These are phyloP conservation scores for Protobothrops flavoviridis DNA, from an alignment of 2,113 vertebrate genomes.

Conservation along the genomic window DNA sequence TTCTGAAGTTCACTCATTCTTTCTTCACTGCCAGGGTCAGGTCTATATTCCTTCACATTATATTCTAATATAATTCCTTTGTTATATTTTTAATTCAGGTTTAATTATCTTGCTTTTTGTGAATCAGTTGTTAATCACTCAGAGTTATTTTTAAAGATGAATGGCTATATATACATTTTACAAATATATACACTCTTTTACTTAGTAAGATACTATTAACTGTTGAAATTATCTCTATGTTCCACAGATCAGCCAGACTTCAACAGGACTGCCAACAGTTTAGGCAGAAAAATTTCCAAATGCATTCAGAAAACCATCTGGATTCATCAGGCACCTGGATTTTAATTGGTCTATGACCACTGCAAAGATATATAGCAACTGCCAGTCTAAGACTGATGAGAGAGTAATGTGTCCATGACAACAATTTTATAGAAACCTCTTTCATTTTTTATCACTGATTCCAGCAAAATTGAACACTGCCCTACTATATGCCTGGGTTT, in stretches of 20 bases:
- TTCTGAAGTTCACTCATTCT: neutral
- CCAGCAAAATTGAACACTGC: neutral
- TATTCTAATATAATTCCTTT: neutral
- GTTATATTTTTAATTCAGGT: neutral
- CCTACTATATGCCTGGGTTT: neutral
- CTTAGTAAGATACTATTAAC: neutral
- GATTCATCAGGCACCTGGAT: neutral
- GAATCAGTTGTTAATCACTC: neutral
- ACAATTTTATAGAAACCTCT: neutral
- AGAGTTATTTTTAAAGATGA: neutral
- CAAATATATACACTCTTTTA: neutral
- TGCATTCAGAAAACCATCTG: neutral
- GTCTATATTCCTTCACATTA: neutral
- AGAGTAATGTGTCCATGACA: neutral
- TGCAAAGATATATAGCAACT: neutral
- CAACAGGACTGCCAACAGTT: neutral
- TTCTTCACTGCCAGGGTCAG: neutral
- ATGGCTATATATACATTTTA: neutral
- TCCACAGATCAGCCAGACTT: neutral
- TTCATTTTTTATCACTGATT: neutral
- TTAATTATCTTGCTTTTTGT: neutral
- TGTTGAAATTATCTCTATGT: neutral
- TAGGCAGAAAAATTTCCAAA: neutral
- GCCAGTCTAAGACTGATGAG: neutral
- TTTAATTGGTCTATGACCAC: neutral